Evolutionary conservation across 2,113 vertebrate genomes (phyloP).

Genomic region (Mohoua ochrocephala): DNA sequence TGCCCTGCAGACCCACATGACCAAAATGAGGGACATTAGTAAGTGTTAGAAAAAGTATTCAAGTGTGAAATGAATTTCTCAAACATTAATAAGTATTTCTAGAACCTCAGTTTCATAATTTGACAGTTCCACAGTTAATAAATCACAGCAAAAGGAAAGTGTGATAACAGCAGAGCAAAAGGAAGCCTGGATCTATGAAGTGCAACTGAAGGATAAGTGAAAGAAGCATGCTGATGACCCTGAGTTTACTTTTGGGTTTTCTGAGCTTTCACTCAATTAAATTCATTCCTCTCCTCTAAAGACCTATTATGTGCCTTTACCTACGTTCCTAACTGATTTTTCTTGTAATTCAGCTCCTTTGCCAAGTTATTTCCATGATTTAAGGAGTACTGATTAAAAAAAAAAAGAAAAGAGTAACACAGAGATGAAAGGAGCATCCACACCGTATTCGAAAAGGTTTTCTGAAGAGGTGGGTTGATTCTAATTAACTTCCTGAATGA

Average conservation of each 20-base stretch:
- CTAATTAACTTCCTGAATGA: slow-evolving; percentile 67
- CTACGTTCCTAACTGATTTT: slow-evolving; percentile 44
- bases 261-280: slow-evolving; percentile 48
- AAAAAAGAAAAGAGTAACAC: background rate
- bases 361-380: slow-evolving; percentile 63
- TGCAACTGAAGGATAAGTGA: slow-evolving; percentile 47
- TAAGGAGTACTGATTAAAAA: slow-evolving; percentile 37
- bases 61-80: slow-evolving; percentile 70
- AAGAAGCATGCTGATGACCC: slow-evolving; percentile 39
- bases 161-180: slow-evolving; percentile 54
- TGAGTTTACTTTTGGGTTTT: slow-evolving; percentile 37
- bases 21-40: slow-evolving; percentile 62
- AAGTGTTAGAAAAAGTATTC: slow-evolving; percentile 70
- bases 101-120: slow-evolving; percentile 53
- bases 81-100: slow-evolving; percentile 56
- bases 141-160: slow-evolving; percentile 59
- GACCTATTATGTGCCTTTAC: slow-evolving; percentile 42
- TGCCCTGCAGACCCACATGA: slow-evolving; percentile 53
- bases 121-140: slow-evolving; percentile 70
- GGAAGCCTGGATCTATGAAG: slow-evolving; percentile 46
- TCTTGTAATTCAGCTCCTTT: slow-evolving; percentile 54
- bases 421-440: slow-evolving; percentile 55
- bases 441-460: background rate
- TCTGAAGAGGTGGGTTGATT: slow-evolving; percentile 55
- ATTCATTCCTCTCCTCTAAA: slow-evolving; percentile 50